Base-by-base conservation (phyloP, 2,113 vertebrate genomes). In the Rhodinocichla rosea region DNA sequence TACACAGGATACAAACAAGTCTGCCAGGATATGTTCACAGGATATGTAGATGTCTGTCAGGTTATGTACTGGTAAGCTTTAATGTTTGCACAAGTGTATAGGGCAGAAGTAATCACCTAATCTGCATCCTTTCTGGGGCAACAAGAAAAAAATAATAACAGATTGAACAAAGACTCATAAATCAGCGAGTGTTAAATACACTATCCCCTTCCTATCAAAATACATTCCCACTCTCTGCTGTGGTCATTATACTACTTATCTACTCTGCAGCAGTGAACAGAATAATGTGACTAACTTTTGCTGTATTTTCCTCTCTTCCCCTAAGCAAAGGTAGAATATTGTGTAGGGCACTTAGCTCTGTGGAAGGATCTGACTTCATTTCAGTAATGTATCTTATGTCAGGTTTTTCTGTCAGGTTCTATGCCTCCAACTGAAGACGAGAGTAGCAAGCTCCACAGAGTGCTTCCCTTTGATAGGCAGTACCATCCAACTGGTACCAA, bases 81-180 rank as follows among this genome's bases (percentile, higher is more conserved):
- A 76, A 40, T 65, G 16, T 94, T 96, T 93, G 83, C 44, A 87
- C 50, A 91, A 90, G 53, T 33, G 22, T 71, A 15, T 19, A 70
- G 53, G 53, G 39, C 7, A 47, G 35, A 93, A 89, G 39, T 65
- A 83, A 32, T 87, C n/a, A 6, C 49, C 55, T 76, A 84, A 76
- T 92, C 33, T 53, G 57, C 75, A 50, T 90, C 59, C 62, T 79
- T 95, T 95, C 90, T 90, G 33, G 74, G 57, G 55, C 71, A 96
- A 70, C 27, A 91, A 69, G 45, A 91, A 37, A 91, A 71, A 81
- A 87, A 73, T n/a, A 87, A 28, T 47, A 69, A 60, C 57, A 74
- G 14, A 59, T 87, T 76, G 44, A 83, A 74, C 86, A 76, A 94
- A 92, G 47, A 62, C 56, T 76, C 40, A 32, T 93, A 92, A 94